phyloP scores from a whole-genome alignment of 2,888 invertebrate species.

The Ophonus ardosiacus region DNA sequence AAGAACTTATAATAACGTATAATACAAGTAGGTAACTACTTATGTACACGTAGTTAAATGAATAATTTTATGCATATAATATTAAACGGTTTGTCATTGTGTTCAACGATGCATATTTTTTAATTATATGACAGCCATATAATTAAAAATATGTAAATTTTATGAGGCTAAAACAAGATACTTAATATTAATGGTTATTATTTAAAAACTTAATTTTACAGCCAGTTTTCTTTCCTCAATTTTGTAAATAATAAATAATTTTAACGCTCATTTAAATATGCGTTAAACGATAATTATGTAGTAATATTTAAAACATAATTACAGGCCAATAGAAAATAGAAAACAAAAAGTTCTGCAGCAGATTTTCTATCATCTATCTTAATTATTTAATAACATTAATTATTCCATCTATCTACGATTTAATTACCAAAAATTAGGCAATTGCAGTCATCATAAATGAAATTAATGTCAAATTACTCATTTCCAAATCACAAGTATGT shows the following conservation, averaged over 20 bases:
- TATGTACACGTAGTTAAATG: no score
- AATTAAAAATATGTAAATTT: conserved; percentile 13
- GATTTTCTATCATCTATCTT: conserved; percentile 32
- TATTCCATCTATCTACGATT: conserved; percentile 22
- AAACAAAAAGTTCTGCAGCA: neutral
- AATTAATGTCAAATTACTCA: conserved; percentile 38
- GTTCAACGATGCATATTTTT: no score
- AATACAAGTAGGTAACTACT: no score
- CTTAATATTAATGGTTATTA: neutral
- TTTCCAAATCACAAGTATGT: conserved; percentile 16
- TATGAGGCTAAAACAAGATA: neutral
- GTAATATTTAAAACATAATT: conserved; percentile 41
- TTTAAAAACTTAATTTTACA: conserved; percentile 25
- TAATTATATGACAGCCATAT: neutral
- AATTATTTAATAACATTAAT: conserved; percentile 47
- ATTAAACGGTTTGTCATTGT: no score
- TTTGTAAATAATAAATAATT: conserved; percentile 17
- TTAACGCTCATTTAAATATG: neutral
- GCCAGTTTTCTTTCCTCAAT: neutral
- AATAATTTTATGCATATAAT: no score
- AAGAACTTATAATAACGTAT: no score
- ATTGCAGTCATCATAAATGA: conserved; percentile 29
- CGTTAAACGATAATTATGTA: conserved; percentile 16
- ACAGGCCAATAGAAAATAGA: conserved; percentile 10
- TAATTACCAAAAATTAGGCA: conserved; percentile 42